Conservation (phyloP, 2,113 vertebrate species). For the Cephalopterus ornatus region DNA sequence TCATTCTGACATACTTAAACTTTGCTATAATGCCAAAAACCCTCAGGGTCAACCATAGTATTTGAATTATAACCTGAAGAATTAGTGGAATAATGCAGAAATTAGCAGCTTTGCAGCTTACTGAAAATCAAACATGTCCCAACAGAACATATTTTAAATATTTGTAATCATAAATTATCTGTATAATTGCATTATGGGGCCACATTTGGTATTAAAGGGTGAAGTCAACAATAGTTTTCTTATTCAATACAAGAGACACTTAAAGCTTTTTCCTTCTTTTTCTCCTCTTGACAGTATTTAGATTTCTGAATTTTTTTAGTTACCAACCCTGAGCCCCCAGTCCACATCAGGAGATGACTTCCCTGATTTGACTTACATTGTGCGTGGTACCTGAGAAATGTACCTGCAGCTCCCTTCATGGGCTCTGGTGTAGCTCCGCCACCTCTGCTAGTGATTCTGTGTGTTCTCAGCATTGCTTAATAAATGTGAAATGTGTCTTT, state of each 20-base stretch:
- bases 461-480: background rate
- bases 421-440: background rate
- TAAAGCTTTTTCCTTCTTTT: background rate
- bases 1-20: slow-evolving; percentile 67
- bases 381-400: background rate
- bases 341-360: background rate
- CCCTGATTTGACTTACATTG: fast-evolving
- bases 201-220: background rate
- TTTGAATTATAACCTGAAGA: background rate
- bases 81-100: background rate
- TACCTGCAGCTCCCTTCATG: background rate
- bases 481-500: fast-evolving
- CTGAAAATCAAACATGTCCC: slow-evolving; percentile 39
- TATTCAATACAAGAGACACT: background rate
- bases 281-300: background rate
- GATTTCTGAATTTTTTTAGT: background rate
- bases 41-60: background rate
- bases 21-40: slow-evolving; percentile 70
- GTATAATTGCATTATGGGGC: background rate
- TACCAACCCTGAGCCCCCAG: fast-evolving
- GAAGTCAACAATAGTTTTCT: background rate
- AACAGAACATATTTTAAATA: slow-evolving; percentile 26
- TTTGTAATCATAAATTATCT: background rate
- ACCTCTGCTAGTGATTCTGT: background rate
- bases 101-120: slow-evolving; percentile 68